Percentiles rank a stretch among this genome's conserved stretches.
phyloP scores from a whole-genome alignment of 2,113 vertebrate genomes.

The Ochotona curzoniae region DNA sequence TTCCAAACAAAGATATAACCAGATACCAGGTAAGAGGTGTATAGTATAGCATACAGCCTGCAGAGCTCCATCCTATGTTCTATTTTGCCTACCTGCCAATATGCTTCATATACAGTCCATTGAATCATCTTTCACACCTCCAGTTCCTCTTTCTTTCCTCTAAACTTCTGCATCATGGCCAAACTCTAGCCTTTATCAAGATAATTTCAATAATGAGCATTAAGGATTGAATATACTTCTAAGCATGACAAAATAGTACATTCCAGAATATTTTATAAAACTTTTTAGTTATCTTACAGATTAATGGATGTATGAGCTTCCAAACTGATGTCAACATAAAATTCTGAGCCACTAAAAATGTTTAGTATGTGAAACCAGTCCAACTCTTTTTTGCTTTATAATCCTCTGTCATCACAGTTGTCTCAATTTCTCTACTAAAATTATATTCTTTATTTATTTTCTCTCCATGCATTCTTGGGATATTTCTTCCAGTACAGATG shows the following conservation, averaged over 20 bases:
- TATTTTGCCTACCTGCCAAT: background rate
- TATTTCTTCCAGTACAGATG: conserved; percentile 65
- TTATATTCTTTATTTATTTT: conserved; percentile 69
- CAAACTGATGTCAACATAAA: conserved; percentile 47
- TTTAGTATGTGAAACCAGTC: conserved; percentile 54
- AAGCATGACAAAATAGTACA: background rate
- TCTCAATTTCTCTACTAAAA: conserved; percentile 52
- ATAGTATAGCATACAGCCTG: background rate
- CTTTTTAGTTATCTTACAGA: conserved; percentile 15
- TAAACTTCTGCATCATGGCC: background rate
- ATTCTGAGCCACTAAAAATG: conserved; percentile 45
- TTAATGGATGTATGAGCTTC: conserved; percentile 10
- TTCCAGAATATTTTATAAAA: conserved; percentile 11
- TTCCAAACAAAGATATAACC: background rate
- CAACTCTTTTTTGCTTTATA: conserved; percentile 10
- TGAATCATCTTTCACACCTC: background rate
- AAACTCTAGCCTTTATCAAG: background rate
- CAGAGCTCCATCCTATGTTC: background rate
- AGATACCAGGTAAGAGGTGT: background rate
- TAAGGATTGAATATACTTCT: background rate
- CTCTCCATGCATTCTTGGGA: conserved; percentile 71
- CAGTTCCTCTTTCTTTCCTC: background rate
- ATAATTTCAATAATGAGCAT: background rate
- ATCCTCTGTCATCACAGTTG: conserved; percentile 13
- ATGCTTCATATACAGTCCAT: background rate